Base-by-base conservation (phyloP, 1,140 invertebrate genomes). In the Drosophila ambigua region DNA sequence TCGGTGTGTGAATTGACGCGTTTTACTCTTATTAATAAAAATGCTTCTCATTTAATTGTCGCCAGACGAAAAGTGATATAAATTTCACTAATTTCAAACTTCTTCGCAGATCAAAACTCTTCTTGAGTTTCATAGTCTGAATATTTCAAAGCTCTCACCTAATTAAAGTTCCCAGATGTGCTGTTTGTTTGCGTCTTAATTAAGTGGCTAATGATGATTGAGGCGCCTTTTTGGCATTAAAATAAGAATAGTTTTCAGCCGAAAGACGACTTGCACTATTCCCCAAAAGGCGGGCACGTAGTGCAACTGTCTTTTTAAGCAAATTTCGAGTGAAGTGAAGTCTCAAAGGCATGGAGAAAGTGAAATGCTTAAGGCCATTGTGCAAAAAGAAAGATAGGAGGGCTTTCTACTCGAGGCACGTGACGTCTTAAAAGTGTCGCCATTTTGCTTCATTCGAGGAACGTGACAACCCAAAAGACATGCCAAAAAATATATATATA, bases 371-470 rank as follows among this genome's bases (percentile, higher is more conserved):
- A 41, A 35, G 35, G 52, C 46, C 72, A 74, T 53, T 39, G 53
- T 68, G 66, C 62, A 81, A 76, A 64, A 57, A 31, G 35, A 20
- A 51, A 35, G 48, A 82, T 20, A 69, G 57, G 65, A 39, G 35
- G 39, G 35, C 41, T 31, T 23, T 13, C 24, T 46, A 35, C 23
- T 28, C 20, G 57, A 20, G 57, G 20, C 23, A 77, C 77, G 74
- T 85, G 73, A 66, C 54, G 61, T 67, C 73, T 73, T 72, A 63
- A 83, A 71, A 83, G 79, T 83, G 79, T 75, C 80, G 80, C 76
- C 67, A 66, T 69, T 77, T 46, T 45, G 50, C 53, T 69, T 77
- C 23, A 24, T 87, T 87, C 43, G 64, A 8, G 5, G 48, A 67
- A 85, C 81, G 81, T 85, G 81, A 60, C 79, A 35, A 48, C 23